These are phyloP conservation scores for Pterostichus madidus DNA, from an alignment of 2,888 invertebrate genomes.

Conservation along the genomic window DNA sequence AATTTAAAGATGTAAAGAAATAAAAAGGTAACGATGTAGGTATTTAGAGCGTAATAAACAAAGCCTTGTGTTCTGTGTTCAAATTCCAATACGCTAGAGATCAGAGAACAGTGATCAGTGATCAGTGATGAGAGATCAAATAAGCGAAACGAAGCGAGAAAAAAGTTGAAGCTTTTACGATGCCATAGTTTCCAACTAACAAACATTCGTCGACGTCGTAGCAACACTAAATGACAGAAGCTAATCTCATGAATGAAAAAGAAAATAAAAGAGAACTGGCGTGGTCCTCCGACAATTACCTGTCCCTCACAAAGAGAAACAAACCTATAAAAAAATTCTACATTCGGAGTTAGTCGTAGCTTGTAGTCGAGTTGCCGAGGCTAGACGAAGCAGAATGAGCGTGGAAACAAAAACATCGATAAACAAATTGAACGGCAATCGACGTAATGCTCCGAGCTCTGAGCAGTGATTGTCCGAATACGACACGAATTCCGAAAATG, in stretches of 20 bases:
- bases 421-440: slow-evolving; percentile 51
- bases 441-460: slow-evolving; percentile 19
- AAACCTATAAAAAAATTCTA: slow-evolving; percentile 49
- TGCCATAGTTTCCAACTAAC: slow-evolving; percentile 40
- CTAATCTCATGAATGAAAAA: slow-evolving; percentile 58
- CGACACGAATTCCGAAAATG: too few species aligned
- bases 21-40: slow-evolving; percentile 23
- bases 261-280: slow-evolving; percentile 45
- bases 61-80: background rate
- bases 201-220: slow-evolving; percentile 40
- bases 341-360: slow-evolving; percentile 11
- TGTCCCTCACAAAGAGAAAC: slow-evolving; percentile 53
- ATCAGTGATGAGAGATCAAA: slow-evolving; percentile 34
- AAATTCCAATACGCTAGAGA: slow-evolving; percentile 25
- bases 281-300: slow-evolving; percentile 44
- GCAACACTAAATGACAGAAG: slow-evolving; percentile 55
- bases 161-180: slow-evolving; percentile 49
- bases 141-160: slow-evolving; percentile 42
- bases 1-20: slow-evolving; percentile 5
- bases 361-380: slow-evolving; percentile 4
- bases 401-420: slow-evolving; percentile 51
- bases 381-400: slow-evolving; percentile 32
- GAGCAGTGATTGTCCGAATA: too few species aligned
- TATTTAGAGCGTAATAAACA: slow-evolving; percentile 23
- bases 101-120: slow-evolving; percentile 22